A percentile compares a stretch with the other conserved stretches of the same genome.
These are phyloP conservation scores for Caenorhabditis remanei DNA, from an alignment of 1,140 invertebrate species.

Conservation along the genomic window DNA sequence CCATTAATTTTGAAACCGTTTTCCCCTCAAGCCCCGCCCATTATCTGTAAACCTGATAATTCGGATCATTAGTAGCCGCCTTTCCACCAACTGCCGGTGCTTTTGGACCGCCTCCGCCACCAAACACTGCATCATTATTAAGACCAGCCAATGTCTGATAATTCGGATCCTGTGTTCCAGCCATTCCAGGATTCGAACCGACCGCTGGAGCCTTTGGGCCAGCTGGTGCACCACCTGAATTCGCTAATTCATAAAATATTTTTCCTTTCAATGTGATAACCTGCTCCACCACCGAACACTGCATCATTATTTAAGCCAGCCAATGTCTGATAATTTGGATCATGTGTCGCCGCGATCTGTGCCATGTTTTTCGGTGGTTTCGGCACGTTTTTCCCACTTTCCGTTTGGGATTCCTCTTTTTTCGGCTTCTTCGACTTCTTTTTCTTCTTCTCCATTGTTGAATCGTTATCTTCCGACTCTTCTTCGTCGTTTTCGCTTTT, in stretches of 20 bases:
- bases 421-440: conserved; percentile 21
- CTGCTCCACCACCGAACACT: background rate
- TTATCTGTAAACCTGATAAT: background rate
- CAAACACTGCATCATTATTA: background rate
- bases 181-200: conserved; percentile 25
- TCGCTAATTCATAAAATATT: too few species aligned
- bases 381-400: background rate
- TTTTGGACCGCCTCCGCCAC: background rate
- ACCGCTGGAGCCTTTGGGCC: conserved; percentile 18
- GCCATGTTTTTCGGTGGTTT: conserved; percentile 43
- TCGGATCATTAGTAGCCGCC: conserved; percentile 36
- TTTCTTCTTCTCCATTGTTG: background rate
- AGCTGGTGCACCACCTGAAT: background rate
- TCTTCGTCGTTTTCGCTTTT: conserved; percentile 20
- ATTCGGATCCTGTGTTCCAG: conserved; percentile 49
- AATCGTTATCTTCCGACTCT: background rate
- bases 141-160: conserved; percentile 44
- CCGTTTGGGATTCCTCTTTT: background rate
- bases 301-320: conserved; percentile 46
- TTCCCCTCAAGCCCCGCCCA: too few species aligned
- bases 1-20: too few species aligned
- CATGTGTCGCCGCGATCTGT: background rate
- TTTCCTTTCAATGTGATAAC: background rate
- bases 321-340: conserved; percentile 18
- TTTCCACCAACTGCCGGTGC: conserved; percentile 6